Evolutionary conservation across 2,113 vertebrate genomes (phyloP), one percentile per base, ranked within the genome.

Genomic region (Hiodon tergisus): DNA sequence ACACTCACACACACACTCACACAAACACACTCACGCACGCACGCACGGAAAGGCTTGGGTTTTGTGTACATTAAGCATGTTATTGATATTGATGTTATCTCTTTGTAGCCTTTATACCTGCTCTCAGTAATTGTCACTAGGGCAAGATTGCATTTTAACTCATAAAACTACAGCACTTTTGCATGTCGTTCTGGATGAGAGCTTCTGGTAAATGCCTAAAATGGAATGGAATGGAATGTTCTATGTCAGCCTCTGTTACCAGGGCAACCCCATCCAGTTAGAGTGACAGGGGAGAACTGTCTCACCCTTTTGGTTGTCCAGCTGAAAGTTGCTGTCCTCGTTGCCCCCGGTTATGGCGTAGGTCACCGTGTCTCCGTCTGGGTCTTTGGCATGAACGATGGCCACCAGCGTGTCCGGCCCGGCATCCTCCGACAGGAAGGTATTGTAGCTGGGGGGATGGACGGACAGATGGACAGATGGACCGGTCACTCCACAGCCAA

Each of bases 401-500:
- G 93, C 94, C 61, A 95, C 95, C 80, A 96, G 89, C 0, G 92
- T 93, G 76, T 92, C 89, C 0, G 95, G 94, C 47, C 94, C 94
- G 3, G 95, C 95, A 8, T 96, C 95, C 78, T 96, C 95, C 0
- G 93, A 94, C 60, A 96, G 88, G 81, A 96, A 95, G 0, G 94
- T 94, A 80, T 91, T 93, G 81, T 96, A 96, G 2, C 95, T 96
- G 86, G 31, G 31, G 31, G 31, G 31, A 31, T 2, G 31, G 31
- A n/a, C 16, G 0, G 58, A 5, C 51, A 47, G 58, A 53, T 78
- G 57, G 50, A 1, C 8, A 67, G 31, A 53, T 60, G 31, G 8
- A 51, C 6, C 51, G 54, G 62, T 58, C 14, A 6, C 46, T 70
- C 31, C 31, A 31, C 31, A 16, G 31, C 2, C 8, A 31, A 16